phyloP scores from a whole-genome alignment of 2,888 invertebrate species.

The Allygus modestus region DNA sequence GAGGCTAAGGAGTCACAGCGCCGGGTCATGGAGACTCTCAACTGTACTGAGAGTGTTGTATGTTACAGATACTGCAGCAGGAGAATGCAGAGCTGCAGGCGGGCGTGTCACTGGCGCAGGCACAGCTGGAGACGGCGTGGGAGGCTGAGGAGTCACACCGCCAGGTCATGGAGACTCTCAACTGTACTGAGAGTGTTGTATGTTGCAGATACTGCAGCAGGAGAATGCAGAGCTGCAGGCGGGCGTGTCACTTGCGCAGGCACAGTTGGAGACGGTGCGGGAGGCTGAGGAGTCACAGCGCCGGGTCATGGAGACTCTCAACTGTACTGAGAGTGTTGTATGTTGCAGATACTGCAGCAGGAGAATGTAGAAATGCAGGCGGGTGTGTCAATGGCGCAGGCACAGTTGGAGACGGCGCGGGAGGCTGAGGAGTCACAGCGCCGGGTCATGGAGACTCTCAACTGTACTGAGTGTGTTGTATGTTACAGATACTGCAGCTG shows the following conservation, averaged over 20 bases:
- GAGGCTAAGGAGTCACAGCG: constrained; percentile 90
- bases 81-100: constrained; percentile 82
- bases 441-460: constrained; percentile 88
- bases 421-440: constrained; percentile 88
- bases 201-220: constrained; percentile 79
- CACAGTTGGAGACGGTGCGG: constrained; percentile 87
- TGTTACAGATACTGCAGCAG: constrained; percentile 79
- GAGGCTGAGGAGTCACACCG: constrained; percentile 90
- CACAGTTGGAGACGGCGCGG: constrained; percentile 87
- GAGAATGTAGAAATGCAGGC: constrained; percentile 82
- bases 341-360: constrained; percentile 78
- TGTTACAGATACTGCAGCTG: constrained; percentile 77
- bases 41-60: no score
- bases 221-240: constrained; percentile 82
- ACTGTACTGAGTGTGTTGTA: constrained; percentile 71
- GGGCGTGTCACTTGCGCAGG: constrained; percentile 86
- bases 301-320: constrained; percentile 88
- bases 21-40: constrained; percentile 88
- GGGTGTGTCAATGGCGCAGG: constrained; percentile 86
- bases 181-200: no score
- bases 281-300: constrained; percentile 90
- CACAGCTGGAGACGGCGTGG: constrained; percentile 86
- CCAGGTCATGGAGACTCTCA: constrained; percentile 88
- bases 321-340: no score
- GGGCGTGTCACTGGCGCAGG: constrained; percentile 86